A percentile compares a stretch with the other conserved stretches of the same genome.
Conservation (phyloP, 2,797 vertebrate genomes). For the Muscicapa striata region DNA sequence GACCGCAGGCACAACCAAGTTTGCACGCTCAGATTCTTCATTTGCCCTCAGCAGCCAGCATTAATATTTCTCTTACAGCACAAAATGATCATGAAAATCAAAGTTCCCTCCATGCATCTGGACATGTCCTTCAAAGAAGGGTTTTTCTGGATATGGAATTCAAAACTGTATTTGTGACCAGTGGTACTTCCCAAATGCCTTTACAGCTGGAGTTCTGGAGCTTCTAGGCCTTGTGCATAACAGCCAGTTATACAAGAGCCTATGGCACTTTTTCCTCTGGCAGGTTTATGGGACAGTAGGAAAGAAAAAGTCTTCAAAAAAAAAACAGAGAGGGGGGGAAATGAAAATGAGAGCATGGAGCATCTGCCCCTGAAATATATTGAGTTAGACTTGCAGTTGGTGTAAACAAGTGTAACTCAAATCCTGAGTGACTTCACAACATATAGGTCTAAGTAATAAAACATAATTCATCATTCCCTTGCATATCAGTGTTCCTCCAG, state of each 20-base stretch:
- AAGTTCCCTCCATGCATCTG: neutral
- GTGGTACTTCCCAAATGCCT: neutral
- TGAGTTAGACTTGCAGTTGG: neutral
- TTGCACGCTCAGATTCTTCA: neutral
- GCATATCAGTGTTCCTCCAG: neutral
- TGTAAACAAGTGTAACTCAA: neutral
- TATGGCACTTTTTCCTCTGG: neutral
- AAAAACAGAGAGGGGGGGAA: neutral
- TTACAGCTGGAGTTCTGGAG: neutral
- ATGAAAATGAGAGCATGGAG: neutral
- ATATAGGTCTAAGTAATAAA: neutral
- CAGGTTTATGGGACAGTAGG: neutral
- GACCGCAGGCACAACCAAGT: neutral
- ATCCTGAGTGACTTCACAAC: neutral
- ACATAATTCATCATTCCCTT: neutral
- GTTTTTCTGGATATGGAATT: neutral
- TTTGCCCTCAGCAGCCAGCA: neutral
- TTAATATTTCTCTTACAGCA: neutral
- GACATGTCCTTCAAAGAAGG: neutral
- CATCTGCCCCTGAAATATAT: neutral
- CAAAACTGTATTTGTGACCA: neutral
- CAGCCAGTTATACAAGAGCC: neutral
- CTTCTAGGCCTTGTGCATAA: neutral
- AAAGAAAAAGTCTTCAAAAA: neutral
- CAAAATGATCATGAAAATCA: neutral